phyloP scores from a whole-genome alignment of 2,888 invertebrate genomes.

The Tineola bisselliella region DNA sequence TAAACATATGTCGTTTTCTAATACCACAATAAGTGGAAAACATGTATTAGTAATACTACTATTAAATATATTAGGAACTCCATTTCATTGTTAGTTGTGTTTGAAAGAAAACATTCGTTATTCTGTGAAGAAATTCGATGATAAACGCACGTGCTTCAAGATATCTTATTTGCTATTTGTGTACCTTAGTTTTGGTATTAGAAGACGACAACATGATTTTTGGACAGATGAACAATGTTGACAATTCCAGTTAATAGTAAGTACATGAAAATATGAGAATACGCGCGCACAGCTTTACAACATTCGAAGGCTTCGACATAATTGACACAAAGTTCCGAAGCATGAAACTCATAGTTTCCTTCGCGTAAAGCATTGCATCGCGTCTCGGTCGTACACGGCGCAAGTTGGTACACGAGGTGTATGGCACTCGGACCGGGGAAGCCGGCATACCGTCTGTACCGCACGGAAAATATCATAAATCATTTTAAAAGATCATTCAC shows the following conservation, averaged over 20 bases:
- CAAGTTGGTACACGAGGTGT: background rate
- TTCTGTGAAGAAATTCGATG: conserved; percentile 6
- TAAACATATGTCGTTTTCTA: background rate
- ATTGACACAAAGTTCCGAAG: background rate
- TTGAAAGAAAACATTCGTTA: background rate
- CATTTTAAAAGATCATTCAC: conserved; percentile 60
- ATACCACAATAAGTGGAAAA: too few species aligned
- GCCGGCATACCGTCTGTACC: conserved; percentile 23
- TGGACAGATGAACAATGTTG: conserved; percentile 32
- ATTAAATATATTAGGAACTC: conserved; percentile 53
- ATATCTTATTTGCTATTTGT: background rate
- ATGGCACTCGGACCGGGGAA: background rate
- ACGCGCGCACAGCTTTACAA: background rate
- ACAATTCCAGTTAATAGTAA: conserved; percentile 49
- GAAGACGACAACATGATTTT: conserved; percentile 34
- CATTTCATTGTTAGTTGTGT: conserved; percentile 41
- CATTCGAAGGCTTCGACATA: background rate
- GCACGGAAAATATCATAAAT: conserved; percentile 63
- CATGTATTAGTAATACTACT: background rate
- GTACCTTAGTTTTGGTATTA: background rate
- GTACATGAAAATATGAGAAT: conserved; percentile 26
- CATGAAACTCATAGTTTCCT: background rate
- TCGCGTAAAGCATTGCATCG: background rate
- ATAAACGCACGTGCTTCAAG: background rate
- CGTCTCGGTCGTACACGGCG: background rate